Evolutionary conservation across 2,797 vertebrate genomes (phyloP).

Genomic region (Emydoidea blandingii): DNA sequence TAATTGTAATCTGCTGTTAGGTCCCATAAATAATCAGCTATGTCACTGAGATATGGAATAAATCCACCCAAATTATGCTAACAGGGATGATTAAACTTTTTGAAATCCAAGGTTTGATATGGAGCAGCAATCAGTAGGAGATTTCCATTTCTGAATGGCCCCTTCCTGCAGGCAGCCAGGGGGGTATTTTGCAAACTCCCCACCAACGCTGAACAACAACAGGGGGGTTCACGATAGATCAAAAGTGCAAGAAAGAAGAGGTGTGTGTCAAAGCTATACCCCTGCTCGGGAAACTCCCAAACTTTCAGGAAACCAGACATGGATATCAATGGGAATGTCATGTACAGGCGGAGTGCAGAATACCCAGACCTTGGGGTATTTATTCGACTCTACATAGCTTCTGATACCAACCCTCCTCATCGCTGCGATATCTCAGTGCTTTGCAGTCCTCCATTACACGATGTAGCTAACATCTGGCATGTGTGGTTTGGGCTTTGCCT

Average conservation of each 20-base stretch:
- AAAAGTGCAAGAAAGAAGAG: not conserved
- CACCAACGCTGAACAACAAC: slow-evolving; percentile 67
- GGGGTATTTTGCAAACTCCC: slow-evolving; percentile 33
- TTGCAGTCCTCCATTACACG: not conserved
- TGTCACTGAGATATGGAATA: slow-evolving; percentile 62
- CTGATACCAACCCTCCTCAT: not conserved
- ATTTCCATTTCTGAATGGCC: slow-evolving; percentile 31
- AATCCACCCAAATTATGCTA: slow-evolving; percentile 77
- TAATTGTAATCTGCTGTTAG: slow-evolving; percentile 73
- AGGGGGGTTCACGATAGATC: not conserved
- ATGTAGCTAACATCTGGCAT: not conserved
- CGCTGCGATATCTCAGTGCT: not conserved
- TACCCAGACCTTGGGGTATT: not conserved
- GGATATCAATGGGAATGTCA: not conserved
- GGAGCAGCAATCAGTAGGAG: slow-evolving; percentile 69
- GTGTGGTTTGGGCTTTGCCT: not conserved
- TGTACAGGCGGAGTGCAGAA: not conserved
- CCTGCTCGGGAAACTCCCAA: not conserved
- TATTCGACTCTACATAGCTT: not conserved
- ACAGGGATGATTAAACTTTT: slow-evolving; percentile 68
- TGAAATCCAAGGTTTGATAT: slow-evolving; percentile 70
- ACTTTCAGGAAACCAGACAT: not conserved
- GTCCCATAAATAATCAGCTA: slow-evolving; percentile 78
- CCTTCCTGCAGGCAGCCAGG: slow-evolving; percentile 6
- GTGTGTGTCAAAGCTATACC: not conserved